Base-by-base conservation (phyloP, 2,888 invertebrate species). In the Tetropium fuscum region DNA sequence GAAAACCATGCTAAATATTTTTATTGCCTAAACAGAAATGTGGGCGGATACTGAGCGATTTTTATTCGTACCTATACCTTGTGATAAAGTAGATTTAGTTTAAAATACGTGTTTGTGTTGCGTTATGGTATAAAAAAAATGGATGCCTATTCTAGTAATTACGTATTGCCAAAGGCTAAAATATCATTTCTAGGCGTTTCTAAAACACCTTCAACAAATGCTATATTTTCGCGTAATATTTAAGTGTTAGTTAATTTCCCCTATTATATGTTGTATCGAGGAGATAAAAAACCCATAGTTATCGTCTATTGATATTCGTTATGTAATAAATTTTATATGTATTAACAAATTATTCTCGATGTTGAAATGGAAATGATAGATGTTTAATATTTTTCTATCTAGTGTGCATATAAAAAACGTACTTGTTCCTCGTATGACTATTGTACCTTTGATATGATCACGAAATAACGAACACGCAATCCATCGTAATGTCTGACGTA, bases 41-140 rank as follows among this genome's bases (percentile, higher is more conserved):
- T 44, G 44, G 27, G 44, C 44, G 27, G 25, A 2, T 16, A 5
- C 44, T 27, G 44, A 44, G 15, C 27, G 44, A 44, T 16, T 15
- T n/a, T 44, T 27, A 20, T 44, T 27, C 25, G 22, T 15, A 30
- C 30, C 44, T 45, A 20, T 45, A 54, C 18, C 25, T 25, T 38
- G 22, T 38, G 44, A 38, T 54, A 53, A 32, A 43, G 18, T 54
- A 54, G 45, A 27, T 40, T 36, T 45, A 45, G n/a, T 44, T 54
- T 44, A 36, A 10, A 8, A 11, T 0, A 40, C 10, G 8, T 40
- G 7, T 16, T 5, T 18, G 18, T 2, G 2, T 10, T 10, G 10
- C 10, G 3, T 4, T 1, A 27, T n/a, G 10, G 27, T 27, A n/a
- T n/a, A n/a, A n/a, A n/a, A n/a, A n/a, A n/a, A n/a, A n/a, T n/a